Evolutionary conservation across 2,113 vertebrate species (phyloP).

Genomic region (Paratilapia polleni): DNA sequence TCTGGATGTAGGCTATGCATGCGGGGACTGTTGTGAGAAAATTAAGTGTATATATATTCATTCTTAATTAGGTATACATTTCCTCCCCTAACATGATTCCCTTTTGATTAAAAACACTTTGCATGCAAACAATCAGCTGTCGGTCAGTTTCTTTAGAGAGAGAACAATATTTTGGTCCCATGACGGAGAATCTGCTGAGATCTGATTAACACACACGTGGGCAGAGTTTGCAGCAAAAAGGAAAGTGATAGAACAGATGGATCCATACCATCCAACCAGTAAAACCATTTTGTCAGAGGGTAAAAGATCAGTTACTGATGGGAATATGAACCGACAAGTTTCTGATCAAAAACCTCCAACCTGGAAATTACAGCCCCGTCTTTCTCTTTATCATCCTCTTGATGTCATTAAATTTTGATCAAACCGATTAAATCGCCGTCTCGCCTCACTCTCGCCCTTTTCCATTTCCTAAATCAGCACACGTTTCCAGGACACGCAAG

Average conservation of each 20-base stretch:
- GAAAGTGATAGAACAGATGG: not conserved
- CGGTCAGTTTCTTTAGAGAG: not conserved
- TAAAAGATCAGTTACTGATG: not conserved
- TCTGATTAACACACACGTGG: not conserved
- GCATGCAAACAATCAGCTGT: not conserved
- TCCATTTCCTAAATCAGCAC: not conserved
- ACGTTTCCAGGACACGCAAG: constrained; percentile 2
- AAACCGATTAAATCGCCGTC: not conserved
- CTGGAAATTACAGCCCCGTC: not conserved
- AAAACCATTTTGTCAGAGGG: not conserved
- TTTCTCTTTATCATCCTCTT: not conserved
- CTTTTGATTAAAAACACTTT: not conserved
- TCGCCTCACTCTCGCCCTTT: not conserved
- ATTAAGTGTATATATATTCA: not conserved
- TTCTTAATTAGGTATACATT: not conserved
- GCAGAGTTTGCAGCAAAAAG: not conserved
- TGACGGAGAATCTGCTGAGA: not conserved
- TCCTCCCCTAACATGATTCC: not conserved
- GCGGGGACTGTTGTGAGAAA: not conserved
- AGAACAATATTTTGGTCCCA: constrained; percentile 27
- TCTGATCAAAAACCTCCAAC: not conserved
- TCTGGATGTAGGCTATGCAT: not conserved
- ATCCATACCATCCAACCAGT: not conserved
- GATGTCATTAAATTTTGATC: not conserved
- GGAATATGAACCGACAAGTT: not conserved